phyloP scores from a whole-genome alignment of 1,140 invertebrate genomes.

The Mamestra configurata region DNA sequence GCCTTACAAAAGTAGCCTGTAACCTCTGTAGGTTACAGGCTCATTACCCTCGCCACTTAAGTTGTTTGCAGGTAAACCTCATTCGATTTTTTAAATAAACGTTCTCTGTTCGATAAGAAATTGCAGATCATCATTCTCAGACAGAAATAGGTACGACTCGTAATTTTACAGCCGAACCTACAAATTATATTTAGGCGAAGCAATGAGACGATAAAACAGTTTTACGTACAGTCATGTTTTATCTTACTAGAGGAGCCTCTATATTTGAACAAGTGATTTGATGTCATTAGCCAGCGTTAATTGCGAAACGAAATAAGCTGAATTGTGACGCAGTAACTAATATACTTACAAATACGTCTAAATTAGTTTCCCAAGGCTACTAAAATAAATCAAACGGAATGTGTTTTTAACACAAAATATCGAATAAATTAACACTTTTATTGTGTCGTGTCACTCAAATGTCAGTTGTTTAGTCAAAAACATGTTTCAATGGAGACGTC shows the following conservation, averaged over 20 bases:
- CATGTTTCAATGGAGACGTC: background rate
- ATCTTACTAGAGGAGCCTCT: constrained; percentile 2
- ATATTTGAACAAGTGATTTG: constrained; percentile 58
- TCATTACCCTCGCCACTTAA: background rate
- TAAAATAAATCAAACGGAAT: constrained; percentile 7
- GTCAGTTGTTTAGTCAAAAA: constrained; percentile 3
- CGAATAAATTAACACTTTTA: constrained; percentile 36
- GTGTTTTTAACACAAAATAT: constrained; percentile 36
- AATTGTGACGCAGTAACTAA: background rate
- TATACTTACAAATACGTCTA: too few relatives aligned
- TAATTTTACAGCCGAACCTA: background rate
- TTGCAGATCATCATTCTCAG: background rate
- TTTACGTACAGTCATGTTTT: background rate
- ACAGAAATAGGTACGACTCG: too few relatives aligned
- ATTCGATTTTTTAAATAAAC: background rate
- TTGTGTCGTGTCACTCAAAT: background rate
- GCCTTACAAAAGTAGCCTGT: background rate
- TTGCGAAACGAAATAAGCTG: background rate
- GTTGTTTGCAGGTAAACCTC: background rate
- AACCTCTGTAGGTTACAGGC: too few relatives aligned
- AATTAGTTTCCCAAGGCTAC: background rate
- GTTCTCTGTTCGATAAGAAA: background rate
- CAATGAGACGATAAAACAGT: background rate
- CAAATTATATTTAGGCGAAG: background rate
- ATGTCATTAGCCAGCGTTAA: constrained; percentile 52